Base-by-base conservation (phyloP, 1,140 invertebrate genomes). In the Bombyx mandarina region DNA sequence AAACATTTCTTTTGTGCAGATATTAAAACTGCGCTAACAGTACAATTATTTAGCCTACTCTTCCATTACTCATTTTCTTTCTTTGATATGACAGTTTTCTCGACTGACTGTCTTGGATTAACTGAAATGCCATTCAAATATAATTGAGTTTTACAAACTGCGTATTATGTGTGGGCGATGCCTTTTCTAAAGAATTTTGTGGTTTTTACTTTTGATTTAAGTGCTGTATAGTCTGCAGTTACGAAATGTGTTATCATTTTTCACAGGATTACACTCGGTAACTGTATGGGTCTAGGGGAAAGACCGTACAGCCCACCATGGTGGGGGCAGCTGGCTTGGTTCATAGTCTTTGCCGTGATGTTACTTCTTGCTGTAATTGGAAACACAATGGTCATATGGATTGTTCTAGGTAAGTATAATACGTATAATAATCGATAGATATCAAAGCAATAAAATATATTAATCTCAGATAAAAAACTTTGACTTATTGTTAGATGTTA, bases 351-450 rank as follows among this genome's bases (percentile, higher is more conserved):
- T 57, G 89, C 91, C 0, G 80, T 92, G 43, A 94, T 96, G 90
- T 85, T 95, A n/a, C 71, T 94, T 10, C 89, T 95, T 7, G 94
- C 95, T 1, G 91, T 93, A 10, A 87, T 92, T 6, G 95, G 95
- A 12, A 97, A 97, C 75, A 89, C 91, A 9, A 92, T 96, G 49
- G 94, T 96, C 50, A 94, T 96, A 65, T 96, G 95, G 95, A 96
- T 96, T 66, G 94, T 96, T 42, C 84, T 94, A 58, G 93, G 93
- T 94, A 86, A 90, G 90, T 83, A 52, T 49, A 49, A 8, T 18
- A 49, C n/a, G n/a, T n/a, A n/a, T n/a, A n/a, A n/a, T n/a, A n/a
- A 49, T 49, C 12, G 26, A 35, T 35, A 35, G 1, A 35, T 4
- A 35, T 35, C 26, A 35, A 35, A 35, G 26, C 26, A 35, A 35